Base-by-base conservation (phyloP, 1,140 invertebrate genomes). In the Helicoverpa armigera region DNA sequence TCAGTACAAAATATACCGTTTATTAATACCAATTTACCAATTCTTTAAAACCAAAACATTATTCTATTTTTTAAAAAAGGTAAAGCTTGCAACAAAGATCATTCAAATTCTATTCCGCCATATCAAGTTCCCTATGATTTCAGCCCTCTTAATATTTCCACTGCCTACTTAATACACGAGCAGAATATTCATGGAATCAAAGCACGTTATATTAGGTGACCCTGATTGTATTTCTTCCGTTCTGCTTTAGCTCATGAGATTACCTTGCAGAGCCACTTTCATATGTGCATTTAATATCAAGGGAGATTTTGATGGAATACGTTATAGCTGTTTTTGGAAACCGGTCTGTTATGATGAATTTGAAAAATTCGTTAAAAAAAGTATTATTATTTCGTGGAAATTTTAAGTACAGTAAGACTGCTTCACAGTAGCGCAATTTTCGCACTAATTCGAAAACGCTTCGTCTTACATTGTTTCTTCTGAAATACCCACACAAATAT, bases 131-230 rank as follows among this genome's bases (percentile, higher is more conserved):
- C 7, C 31, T 48, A 31, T 48, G 63, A 12, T n/a, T 67, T 48
- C 63, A 48, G n/a, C 2, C 63, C 51, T 72, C 72, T 73, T 67
- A 79, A 79, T 79, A 79, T 79, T 79, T 79, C 53, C 58, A 5
- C 58, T 50, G 14, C n/a, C 16, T 56, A 35, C 14, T 18, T 50
- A 9, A 51, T 48, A 61, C 56, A 14, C 29, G 73, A 9, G 4
- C 50, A 23, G 73, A 75, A 75, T 75, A 75, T 75, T 61, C 56
- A 50, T 75, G 29, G 29, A 18, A 69, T 67, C 69, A 23, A 35
- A 56, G 50, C 29, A 31, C 54, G 53, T 67, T 67, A 67, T 69
- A 67, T 67, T 67, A 54, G 48, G 29, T 63, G 29, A 10, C 18
- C 7, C 58, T 43, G 31, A 61, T 76, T 63, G 18, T 76, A 48